These are phyloP conservation scores for Sicus ferrugineus DNA, from an alignment of 2,888 invertebrate species.

Conservation along the genomic window DNA sequence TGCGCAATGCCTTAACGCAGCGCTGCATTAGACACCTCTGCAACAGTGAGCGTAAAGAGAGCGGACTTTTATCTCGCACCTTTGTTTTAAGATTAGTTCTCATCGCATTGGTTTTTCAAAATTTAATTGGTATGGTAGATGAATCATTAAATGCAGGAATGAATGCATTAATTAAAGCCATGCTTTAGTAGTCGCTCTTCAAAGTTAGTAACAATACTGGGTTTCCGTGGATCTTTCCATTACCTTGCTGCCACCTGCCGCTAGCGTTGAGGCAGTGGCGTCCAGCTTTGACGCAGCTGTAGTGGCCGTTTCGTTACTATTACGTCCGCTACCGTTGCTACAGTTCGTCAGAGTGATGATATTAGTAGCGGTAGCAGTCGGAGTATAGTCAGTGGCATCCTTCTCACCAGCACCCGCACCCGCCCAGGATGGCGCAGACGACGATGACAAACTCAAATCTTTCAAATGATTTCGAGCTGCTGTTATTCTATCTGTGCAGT, in stretches of 20 bases:
- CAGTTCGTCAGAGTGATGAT: constrained; percentile 5
- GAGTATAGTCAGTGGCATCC: background rate
- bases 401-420: constrained; percentile 10
- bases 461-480: constrained; percentile 36
- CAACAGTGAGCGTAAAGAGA: too few species aligned
- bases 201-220: constrained; percentile 2
- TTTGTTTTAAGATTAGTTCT: too few species aligned
- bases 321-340: constrained; percentile 21
- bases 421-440: constrained; percentile 19
- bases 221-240: constrained; percentile 30
- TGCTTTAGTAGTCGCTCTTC: background rate
- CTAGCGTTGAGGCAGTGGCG: constrained; percentile 27
- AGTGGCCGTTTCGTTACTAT: constrained; percentile 37
- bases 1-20: too few species aligned
- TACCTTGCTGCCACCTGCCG: constrained; percentile 48
- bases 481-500: constrained; percentile 26
- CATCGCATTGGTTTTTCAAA: too few species aligned
- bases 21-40: too few species aligned
- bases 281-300: constrained; percentile 46
- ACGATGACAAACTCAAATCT: constrained; percentile 37
- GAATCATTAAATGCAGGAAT: too few species aligned
- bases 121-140: too few species aligned
- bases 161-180: too few species aligned
- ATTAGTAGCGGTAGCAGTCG: constrained; percentile 22
- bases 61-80: too few species aligned